A percentile compares a stretch with the other conserved stretches of the same genome.
Evolutionary conservation across 2,113 vertebrate genomes (phyloP).

Genomic region (Noctilio leporinus): DNA sequence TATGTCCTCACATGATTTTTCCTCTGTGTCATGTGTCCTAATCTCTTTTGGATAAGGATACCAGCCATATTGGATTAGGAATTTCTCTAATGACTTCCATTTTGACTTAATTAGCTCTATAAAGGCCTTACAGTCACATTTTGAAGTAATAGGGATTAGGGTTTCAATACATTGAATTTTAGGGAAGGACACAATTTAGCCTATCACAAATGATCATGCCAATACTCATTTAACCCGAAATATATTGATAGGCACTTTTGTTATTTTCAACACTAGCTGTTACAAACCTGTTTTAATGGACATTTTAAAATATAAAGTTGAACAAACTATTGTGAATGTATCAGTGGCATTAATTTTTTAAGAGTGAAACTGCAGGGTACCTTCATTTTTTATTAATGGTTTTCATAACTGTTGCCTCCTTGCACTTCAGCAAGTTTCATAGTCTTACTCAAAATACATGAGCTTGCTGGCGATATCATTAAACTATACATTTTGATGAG

Average conservation of each 20-base stretch:
- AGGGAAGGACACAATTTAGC: background rate
- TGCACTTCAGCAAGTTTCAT: background rate
- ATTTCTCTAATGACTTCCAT: background rate
- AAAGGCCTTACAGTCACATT: background rate
- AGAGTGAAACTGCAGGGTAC: background rate
- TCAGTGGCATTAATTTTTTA: background rate
- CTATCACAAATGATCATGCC: background rate
- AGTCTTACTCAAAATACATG: background rate
- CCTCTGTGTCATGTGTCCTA: background rate
- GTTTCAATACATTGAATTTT: background rate
- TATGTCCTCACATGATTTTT: background rate
- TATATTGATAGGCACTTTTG: background rate
- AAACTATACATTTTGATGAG: background rate
- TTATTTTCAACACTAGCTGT: background rate
- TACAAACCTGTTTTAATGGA: background rate
- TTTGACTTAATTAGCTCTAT: background rate
- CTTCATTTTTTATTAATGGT: slow-evolving; percentile 26
- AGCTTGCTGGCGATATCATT: background rate
- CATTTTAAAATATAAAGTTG: background rate
- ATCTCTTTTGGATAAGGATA: background rate
- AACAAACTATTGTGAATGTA: background rate
- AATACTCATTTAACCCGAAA: background rate
- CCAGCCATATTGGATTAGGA: background rate
- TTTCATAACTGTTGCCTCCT: background rate
- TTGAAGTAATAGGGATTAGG: background rate